Evolutionary conservation across 2,113 vertebrate species (phyloP).

Genomic region (Spilogale gracilis): DNA sequence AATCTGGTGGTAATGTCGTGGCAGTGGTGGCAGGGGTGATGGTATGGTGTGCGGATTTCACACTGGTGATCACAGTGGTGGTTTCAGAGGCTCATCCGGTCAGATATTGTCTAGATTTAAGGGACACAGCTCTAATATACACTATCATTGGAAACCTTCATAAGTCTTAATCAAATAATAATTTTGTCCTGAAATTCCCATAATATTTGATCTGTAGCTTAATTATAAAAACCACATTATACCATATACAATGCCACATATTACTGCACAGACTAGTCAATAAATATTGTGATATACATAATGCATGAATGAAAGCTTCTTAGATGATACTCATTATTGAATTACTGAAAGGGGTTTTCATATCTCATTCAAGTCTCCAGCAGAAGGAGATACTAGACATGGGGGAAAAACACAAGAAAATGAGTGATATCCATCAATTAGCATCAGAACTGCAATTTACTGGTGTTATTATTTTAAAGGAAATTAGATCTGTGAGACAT

Average conservation of each 20-base stretch:
- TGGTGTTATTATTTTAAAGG: neutral
- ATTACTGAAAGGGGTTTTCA: neutral
- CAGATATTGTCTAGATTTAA: neutral
- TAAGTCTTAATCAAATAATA: neutral
- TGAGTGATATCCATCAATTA: neutral
- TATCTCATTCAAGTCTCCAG: neutral
- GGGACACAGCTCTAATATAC: neutral
- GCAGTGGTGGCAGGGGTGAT: neutral
- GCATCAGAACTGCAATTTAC: neutral
- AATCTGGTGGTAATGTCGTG: neutral
- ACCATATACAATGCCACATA: too few relatives aligned
- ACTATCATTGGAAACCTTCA: neutral
- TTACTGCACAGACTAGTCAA: neutral
- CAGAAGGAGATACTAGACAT: neutral
- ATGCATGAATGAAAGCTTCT: neutral
- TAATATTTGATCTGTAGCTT: neutral
- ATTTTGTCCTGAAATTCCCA: neutral
- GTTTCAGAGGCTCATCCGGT: neutral
- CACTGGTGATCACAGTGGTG: neutral
- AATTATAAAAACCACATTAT: neutral
- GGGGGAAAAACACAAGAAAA: neutral
- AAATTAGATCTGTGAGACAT: neutral
- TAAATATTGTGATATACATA: neutral
- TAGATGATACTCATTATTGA: neutral
- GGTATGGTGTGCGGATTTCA: neutral